Evolutionary conservation across 2,888 invertebrate species (phyloP).

Genomic region (Trissoscelio sp.): DNA sequence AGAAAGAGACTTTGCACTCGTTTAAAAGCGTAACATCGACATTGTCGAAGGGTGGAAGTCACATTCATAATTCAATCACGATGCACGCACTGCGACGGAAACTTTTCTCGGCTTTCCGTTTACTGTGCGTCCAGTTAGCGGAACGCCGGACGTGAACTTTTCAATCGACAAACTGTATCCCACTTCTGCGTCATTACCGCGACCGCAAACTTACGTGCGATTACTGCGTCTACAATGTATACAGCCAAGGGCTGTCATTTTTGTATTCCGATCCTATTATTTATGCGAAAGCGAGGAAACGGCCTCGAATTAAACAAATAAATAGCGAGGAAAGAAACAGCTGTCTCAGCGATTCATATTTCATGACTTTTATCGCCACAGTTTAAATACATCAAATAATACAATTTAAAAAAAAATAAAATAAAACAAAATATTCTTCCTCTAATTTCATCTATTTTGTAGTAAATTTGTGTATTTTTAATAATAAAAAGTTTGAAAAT

Average conservation of each 20-base stretch:
- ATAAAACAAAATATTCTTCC: no score
- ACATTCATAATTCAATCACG: conserved; percentile 36
- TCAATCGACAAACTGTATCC: not conserved
- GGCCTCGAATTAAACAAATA: conserved; percentile 8
- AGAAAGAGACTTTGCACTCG: not conserved
- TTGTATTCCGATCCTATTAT: not conserved
- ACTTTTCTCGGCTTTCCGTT: conserved; percentile 21
- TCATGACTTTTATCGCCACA: not conserved
- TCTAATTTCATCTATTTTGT: no score
- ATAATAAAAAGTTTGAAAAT: no score
- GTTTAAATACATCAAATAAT: not conserved
- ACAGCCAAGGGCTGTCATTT: conserved; percentile 5
- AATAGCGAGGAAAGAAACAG: not conserved
- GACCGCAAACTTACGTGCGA: conserved; percentile 26
- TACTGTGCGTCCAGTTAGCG: not conserved
- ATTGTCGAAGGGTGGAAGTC: conserved; percentile 14
- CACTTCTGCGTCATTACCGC: conserved; percentile 3
- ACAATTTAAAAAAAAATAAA: no score
- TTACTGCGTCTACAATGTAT: not conserved
- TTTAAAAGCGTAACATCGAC: not conserved
- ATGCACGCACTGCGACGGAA: conserved; percentile 6
- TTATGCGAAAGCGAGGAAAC: not conserved
- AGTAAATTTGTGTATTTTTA: no score
- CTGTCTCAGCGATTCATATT: not conserved
- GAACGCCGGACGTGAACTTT: conserved; percentile 27